Evolutionary conservation across 2,113 vertebrate genomes (phyloP).

Genomic region (Rhea americana): DNA sequence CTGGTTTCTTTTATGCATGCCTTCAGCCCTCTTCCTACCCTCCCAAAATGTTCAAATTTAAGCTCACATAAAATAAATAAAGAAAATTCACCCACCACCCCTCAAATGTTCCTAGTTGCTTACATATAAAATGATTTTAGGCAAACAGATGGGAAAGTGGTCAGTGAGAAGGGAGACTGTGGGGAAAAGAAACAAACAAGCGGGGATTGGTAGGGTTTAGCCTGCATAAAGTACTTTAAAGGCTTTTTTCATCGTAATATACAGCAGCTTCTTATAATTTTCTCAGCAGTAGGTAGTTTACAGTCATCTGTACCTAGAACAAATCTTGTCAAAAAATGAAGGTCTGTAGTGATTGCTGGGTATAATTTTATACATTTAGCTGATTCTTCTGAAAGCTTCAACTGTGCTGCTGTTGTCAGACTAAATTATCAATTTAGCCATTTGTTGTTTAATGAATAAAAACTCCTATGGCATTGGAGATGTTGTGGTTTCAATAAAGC

Average conservation of each 20-base stretch:
- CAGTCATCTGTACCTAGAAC: constrained; percentile 65
- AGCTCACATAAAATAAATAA: constrained; percentile 55
- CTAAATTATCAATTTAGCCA: constrained; percentile 72
- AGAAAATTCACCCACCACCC: constrained; percentile 26
- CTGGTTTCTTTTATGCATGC: constrained; percentile 45
- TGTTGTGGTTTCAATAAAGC: constrained; percentile 64
- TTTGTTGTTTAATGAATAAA: constrained; percentile 71
- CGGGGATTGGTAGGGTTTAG: neutral
- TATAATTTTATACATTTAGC: constrained; percentile 71
- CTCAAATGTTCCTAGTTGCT: constrained; percentile 41
- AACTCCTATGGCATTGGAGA: constrained; percentile 59
- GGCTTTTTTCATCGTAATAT: constrained; percentile 47
- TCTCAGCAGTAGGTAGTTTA: constrained; percentile 58
- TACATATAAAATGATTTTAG: neutral
- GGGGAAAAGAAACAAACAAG: constrained; percentile 13
- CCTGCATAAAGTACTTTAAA: constrained; percentile 46
- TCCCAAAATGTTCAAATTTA: constrained; percentile 36
- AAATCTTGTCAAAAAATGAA: constrained; percentile 71
- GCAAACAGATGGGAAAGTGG: constrained; percentile 6
- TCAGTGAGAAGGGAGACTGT: constrained; percentile 21
- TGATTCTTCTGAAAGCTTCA: constrained; percentile 72
- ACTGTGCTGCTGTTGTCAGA: constrained; percentile 61
- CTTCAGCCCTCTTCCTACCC: neutral
- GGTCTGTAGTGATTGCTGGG: constrained; percentile 64
- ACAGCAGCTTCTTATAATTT: constrained; percentile 71